Evolutionary conservation across 2,888 invertebrate species (phyloP).

Genomic region (Clivina fossor): DNA sequence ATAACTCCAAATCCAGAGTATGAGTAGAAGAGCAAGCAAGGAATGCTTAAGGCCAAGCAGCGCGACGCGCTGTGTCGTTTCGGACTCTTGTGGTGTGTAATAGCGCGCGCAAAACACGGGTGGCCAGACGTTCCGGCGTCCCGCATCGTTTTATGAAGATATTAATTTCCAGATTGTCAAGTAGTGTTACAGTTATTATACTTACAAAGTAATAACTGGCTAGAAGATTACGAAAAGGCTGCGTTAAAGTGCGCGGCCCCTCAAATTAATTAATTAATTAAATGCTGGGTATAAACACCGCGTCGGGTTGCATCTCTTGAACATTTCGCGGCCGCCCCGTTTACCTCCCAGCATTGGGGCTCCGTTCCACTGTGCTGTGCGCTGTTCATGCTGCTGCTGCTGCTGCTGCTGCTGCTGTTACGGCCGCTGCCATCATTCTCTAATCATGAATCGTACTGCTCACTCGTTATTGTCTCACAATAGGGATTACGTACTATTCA

Average conservation of each 20-base stretch:
- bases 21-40: too few relatives aligned
- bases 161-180: slow-evolving; percentile 55
- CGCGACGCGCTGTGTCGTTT: not conserved
- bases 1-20: too few relatives aligned
- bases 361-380: slow-evolving; percentile 12
- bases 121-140: slow-evolving; percentile 48
- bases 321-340: too few relatives aligned
- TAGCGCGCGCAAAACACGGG: too few relatives aligned
- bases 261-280: slow-evolving; percentile 53
- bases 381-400: too few relatives aligned
- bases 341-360: too few relatives aligned
- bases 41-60: too few relatives aligned
- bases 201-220: slow-evolving; percentile 54
- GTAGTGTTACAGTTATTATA: slow-evolving; percentile 54
- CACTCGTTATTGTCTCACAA: too few relatives aligned
- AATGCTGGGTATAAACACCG: slow-evolving; percentile 53
- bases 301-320: too few relatives aligned
- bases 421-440: too few relatives aligned
- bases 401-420: too few relatives aligned
- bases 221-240: slow-evolving; percentile 53
- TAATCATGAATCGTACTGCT: slow-evolving; percentile 24
- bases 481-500: too few relatives aligned
- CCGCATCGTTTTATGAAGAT: slow-evolving; percentile 54
- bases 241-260: slow-evolving; percentile 44
- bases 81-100: not conserved